Evolutionary conservation across 2,888 invertebrate genomes (phyloP).

Genomic region (Cybosia mesomella): DNA sequence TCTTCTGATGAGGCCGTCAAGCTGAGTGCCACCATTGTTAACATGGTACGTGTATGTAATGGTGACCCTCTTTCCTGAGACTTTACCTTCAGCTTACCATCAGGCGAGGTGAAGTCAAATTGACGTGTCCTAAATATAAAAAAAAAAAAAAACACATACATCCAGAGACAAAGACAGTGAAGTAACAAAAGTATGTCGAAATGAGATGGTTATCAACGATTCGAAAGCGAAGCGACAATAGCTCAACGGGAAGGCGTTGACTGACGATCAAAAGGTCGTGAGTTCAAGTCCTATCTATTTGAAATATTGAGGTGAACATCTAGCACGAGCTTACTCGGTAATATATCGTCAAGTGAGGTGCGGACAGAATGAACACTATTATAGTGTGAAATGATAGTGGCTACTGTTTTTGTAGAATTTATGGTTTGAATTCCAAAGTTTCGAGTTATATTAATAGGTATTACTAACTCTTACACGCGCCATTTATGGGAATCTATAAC

Average conservation of each 20-base stretch:
- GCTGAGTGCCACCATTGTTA: too few species aligned
- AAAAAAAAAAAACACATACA: neutral
- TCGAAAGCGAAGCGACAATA: conserved; percentile 23
- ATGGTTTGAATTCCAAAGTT: neutral
- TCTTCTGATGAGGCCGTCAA: too few species aligned
- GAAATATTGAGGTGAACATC: conserved; percentile 27
- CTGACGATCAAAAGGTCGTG: conserved; percentile 24
- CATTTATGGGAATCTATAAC: too few species aligned
- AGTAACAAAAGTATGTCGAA: conserved; percentile 1
- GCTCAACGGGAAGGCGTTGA: conserved; percentile 22
- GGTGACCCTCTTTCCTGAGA: too few species aligned
- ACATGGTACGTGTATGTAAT: too few species aligned
- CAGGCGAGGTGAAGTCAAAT: too few species aligned
- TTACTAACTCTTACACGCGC: too few species aligned
- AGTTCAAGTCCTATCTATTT: conserved; percentile 24
- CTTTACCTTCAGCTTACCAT: too few species aligned
- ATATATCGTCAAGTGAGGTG: conserved; percentile 20
- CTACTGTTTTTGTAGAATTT: neutral
- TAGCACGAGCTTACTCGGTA: conserved; percentile 13
- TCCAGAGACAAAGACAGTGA: conserved; percentile 5
- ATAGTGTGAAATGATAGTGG: neutral
- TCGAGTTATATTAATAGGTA: too few species aligned
- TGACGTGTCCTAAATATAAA: too few species aligned
- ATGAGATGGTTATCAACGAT: conserved; percentile 20
- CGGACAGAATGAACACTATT: conserved; percentile 13